Conservation (phyloP, 2,888 invertebrate genomes). For the Aleiodes alternator region DNA sequence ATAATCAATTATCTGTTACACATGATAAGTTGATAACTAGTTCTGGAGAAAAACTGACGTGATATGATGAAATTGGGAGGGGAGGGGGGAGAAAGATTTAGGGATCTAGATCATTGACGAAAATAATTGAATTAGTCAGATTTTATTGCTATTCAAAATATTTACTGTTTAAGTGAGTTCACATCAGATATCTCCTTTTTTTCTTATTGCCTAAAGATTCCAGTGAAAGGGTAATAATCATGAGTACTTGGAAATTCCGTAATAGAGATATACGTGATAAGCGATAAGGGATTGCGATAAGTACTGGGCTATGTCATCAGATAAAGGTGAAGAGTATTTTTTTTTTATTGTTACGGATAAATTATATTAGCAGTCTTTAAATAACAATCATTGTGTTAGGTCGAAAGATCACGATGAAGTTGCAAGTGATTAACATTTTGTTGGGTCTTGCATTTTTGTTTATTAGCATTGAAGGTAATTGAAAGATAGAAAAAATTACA, state of each 20-base stretch:
- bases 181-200: too few relatives aligned
- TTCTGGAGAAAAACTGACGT: too few relatives aligned
- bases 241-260: conserved; percentile 21
- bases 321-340: background rate
- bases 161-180: too few relatives aligned
- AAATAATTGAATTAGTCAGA: too few relatives aligned
- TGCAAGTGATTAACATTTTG: background rate
- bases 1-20: too few relatives aligned
- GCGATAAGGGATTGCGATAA: conserved; percentile 24
- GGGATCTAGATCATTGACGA: too few relatives aligned
- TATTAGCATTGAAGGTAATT: conserved; percentile 2
- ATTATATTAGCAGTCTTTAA: background rate
- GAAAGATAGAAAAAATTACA: background rate
- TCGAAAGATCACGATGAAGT: background rate
- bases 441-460: background rate
- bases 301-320: background rate
- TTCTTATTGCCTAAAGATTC: background rate
- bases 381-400: conserved; percentile 2
- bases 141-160: too few relatives aligned
- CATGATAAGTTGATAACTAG: too few relatives aligned
- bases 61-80: too few relatives aligned
- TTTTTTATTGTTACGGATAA: background rate
- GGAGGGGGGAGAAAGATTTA: too few relatives aligned
- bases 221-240: background rate
- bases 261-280: conserved; percentile 6